A percentile compares a stretch with the other conserved stretches of the same genome.
phyloP scores from a whole-genome alignment of 2,888 invertebrate genomes.

The Rhopalosiphum nymphaeae region DNA sequence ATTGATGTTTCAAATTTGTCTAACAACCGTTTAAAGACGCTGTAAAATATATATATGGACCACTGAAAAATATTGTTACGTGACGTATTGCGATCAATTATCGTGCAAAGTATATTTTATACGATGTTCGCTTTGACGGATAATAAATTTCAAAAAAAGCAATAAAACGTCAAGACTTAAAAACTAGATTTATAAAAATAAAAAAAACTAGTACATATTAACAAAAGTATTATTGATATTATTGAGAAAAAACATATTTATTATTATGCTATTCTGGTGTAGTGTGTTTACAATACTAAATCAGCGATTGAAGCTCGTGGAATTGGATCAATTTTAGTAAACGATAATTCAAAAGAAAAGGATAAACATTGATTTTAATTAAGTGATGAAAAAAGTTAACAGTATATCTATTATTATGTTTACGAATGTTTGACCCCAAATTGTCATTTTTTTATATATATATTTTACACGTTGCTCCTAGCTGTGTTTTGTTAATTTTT shows the following conservation, averaged over 20 bases:
- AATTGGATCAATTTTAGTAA: background rate
- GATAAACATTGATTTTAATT: background rate
- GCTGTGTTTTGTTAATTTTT: background rate
- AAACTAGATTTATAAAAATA: background rate
- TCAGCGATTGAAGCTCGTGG: background rate
- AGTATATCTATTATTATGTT: background rate
- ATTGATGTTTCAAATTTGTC: background rate
- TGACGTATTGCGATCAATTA: conserved; percentile 24
- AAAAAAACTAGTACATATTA: background rate
- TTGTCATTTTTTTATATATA: background rate
- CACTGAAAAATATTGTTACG: background rate
- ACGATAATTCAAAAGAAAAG: background rate
- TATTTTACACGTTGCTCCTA: background rate
- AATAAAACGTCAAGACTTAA: conserved; percentile 3
- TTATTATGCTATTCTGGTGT: background rate
- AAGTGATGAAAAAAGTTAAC: background rate
- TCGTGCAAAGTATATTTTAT: background rate
- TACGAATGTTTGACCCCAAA: background rate
- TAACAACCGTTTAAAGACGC: background rate
- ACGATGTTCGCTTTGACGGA: background rate
- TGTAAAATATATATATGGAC: background rate
- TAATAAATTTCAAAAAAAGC: conserved; percentile 18
- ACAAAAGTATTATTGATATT: background rate
- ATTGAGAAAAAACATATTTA: background rate
- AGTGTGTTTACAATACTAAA: background rate